Evolutionary conservation across 2,113 vertebrate genomes (phyloP).

Genomic region (Phalacrocorax brasilianus): DNA sequence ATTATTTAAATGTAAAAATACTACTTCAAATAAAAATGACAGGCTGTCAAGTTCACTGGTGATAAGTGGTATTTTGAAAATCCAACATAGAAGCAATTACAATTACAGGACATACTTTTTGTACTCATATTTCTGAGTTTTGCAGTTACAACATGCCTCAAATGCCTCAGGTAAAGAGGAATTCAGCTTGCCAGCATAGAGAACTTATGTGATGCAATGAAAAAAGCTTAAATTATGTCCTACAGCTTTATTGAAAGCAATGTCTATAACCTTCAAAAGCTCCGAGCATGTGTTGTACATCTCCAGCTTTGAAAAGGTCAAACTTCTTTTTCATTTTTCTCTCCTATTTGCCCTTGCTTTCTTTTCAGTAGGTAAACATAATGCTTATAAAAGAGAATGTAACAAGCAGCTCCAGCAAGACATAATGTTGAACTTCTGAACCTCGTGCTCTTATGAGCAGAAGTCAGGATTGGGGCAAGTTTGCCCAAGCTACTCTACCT

Average conservation of each 20-base stretch:
- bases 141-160: not conserved
- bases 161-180: not conserved
- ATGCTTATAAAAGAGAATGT: not conserved
- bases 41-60: not conserved
- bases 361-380: not conserved
- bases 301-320: conserved; percentile 17
- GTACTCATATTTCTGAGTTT: not conserved
- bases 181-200: not conserved
- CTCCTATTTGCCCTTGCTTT: not conserved
- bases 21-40: not conserved
- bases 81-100: not conserved
- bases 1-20: not conserved
- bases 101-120: not conserved
- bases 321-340: not conserved
- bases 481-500: not conserved
- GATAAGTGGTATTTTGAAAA: not conserved
- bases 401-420: not conserved
- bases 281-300: not conserved
- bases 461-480: not conserved
- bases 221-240: not conserved
- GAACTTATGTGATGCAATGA: not conserved
- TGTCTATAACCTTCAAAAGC: not conserved
- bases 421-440: not conserved
- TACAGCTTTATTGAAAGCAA: conserved; percentile 16
- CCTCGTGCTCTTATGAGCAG: not conserved